Evolutionary conservation across 1,140 invertebrate genomes (phyloP).

Genomic region (Tenebrio molitor): DNA sequence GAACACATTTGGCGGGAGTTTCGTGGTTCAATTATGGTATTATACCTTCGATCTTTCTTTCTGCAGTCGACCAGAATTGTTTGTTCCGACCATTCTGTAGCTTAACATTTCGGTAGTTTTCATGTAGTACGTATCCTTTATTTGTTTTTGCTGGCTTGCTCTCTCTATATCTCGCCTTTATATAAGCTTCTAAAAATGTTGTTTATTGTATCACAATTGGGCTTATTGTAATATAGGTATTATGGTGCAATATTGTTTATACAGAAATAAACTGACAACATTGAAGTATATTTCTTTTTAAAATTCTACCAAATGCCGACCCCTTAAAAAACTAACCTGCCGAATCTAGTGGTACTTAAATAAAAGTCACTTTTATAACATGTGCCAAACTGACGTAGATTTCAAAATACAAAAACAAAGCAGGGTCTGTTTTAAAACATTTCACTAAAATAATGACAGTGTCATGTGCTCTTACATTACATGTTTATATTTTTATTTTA

Average conservation of each 20-base stretch:
- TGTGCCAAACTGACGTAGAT: too few relatives aligned
- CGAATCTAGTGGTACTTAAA: too few relatives aligned
- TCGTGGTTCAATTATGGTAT: slow-evolving; percentile 10
- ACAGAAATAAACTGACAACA: slow-evolving; percentile 52
- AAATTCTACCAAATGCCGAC: background rate
- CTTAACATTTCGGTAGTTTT: slow-evolving; percentile 31
- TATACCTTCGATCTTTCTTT: slow-evolving; percentile 9
- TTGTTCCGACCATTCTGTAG: slow-evolving; percentile 22
- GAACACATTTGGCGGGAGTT: background rate
- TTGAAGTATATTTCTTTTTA: slow-evolving; percentile 50
- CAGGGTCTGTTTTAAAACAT: slow-evolving; percentile 11
- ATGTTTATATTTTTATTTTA: slow-evolving; percentile 51
- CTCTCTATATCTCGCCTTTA: slow-evolving; percentile 40
- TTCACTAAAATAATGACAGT: slow-evolving; percentile 42
- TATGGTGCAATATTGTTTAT: slow-evolving; percentile 60
- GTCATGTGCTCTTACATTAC: slow-evolving; percentile 54
- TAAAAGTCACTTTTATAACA: slow-evolving; percentile 1
- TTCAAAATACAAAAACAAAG: slow-evolving; percentile 8
- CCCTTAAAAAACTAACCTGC: background rate
- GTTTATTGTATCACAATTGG: slow-evolving; percentile 51
- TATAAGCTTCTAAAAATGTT: slow-evolving; percentile 42
- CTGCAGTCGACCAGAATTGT: slow-evolving; percentile 9
- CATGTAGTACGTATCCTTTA: slow-evolving; percentile 19
- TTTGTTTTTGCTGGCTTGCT: slow-evolving; percentile 39
- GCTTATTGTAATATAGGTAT: slow-evolving; percentile 55